Conservation (phyloP, 2,888 invertebrate genomes). For the Sphaerophoria rueppellii region DNA sequence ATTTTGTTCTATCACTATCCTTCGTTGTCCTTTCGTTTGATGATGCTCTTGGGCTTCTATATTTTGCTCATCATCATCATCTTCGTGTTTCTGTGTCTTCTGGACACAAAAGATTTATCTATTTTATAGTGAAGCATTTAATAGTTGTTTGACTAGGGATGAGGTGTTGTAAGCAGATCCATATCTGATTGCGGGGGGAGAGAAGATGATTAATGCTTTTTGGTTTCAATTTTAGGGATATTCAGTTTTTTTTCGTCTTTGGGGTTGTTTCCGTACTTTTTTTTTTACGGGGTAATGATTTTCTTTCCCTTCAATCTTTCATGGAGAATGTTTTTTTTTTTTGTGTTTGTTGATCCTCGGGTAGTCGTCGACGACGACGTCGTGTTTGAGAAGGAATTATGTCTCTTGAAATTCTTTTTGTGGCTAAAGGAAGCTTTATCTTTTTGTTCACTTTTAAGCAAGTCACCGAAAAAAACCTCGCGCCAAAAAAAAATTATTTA, state of each 20-base stretch:
- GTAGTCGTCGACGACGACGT: too few species aligned
- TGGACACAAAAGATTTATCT: slow-evolving; percentile 66
- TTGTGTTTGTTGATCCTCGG: too few species aligned
- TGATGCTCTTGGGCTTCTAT: background rate
- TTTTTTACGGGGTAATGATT: background rate
- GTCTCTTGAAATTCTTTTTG: slow-evolving; percentile 33
- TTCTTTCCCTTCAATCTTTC: background rate
- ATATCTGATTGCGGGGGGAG: slow-evolving; percentile 50
- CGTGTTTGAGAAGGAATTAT: slow-evolving; percentile 39
- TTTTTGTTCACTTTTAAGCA: slow-evolving; percentile 39
- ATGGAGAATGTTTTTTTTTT: background rate
- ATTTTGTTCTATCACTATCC: slow-evolving; percentile 22
- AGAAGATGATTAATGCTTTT: slow-evolving; percentile 71
- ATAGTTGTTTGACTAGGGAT: slow-evolving; percentile 72
- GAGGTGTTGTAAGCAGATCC: slow-evolving; percentile 72
- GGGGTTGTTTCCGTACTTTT: slow-evolving; percentile 11
- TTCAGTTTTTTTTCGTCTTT: slow-evolving; percentile 25
- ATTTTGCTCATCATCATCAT: slow-evolving; percentile 9
- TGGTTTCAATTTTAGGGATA: slow-evolving; percentile 65
- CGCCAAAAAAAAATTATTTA: slow-evolving; percentile 20
- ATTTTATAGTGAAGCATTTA: slow-evolving; percentile 68
- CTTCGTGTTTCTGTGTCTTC: slow-evolving; percentile 28
- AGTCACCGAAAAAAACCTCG: slow-evolving; percentile 45
- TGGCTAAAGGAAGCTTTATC: slow-evolving; percentile 23
- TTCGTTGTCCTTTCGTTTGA: background rate